phyloP scores from a whole-genome alignment of 2,888 invertebrate genomes.

The Oegoconia quadripuncta region DNA sequence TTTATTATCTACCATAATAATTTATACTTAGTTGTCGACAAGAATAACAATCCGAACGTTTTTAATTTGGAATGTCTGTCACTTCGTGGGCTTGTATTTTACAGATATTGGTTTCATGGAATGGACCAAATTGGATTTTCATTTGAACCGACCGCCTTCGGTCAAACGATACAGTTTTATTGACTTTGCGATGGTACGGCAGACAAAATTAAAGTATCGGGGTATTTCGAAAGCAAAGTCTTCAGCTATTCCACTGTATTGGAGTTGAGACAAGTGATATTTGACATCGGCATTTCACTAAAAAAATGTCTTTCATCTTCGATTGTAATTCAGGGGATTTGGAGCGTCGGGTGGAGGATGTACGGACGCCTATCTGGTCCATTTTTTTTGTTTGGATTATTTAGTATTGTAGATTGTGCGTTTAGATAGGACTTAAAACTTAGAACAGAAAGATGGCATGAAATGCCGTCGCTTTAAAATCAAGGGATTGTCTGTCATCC shows the following conservation, averaged over 20 bases:
- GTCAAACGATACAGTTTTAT: constrained; percentile 9
- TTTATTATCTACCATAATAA: too few species aligned
- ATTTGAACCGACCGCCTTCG: not conserved
- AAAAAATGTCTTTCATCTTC: constrained; percentile 8
- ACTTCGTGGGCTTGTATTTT: not conserved
- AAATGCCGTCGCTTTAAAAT: too few species aligned
- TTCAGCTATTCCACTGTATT: constrained; percentile 1
- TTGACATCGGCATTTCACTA: not conserved
- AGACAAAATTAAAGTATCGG: constrained; percentile 1
- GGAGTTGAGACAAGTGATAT: constrained; percentile 3
- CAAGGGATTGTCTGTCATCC: too few species aligned
- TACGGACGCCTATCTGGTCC: too few species aligned
- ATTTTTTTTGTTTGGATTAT: too few species aligned
- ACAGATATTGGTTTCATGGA: constrained; percentile 9
- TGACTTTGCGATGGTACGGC: constrained; percentile 1
- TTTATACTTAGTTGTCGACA: too few species aligned
- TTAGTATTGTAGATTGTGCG: too few species aligned
- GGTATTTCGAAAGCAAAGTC: constrained; percentile 2
- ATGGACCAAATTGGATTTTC: constrained; percentile 7
- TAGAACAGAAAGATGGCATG: too few species aligned
- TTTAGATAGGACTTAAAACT: too few species aligned
- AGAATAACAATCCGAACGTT: constrained; percentile 1
- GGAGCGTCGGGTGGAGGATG: too few species aligned
- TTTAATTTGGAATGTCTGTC: constrained; percentile 4
- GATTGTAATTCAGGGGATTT: constrained; percentile 7